These are phyloP conservation scores for Ormyrus rosae DNA, from an alignment of 2,888 invertebrate genomes.

Conservation along the genomic window DNA sequence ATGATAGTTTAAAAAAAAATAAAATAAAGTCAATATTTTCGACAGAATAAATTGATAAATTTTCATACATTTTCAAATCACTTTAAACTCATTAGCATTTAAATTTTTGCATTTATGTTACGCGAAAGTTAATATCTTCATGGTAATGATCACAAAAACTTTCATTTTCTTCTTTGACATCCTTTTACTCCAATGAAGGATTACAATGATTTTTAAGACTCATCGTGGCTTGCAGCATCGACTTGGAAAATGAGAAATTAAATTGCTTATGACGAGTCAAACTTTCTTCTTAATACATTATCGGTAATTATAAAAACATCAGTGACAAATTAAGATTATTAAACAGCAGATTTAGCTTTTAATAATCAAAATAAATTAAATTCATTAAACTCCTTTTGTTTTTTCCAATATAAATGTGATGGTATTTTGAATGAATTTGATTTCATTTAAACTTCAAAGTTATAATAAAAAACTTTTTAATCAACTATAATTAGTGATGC, in stretches of 20 bases:
- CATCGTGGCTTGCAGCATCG: conserved; percentile 32
- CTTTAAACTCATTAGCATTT: conserved; percentile 11
- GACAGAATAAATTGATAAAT: neutral
- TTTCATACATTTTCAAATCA: neutral
- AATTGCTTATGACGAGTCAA: conserved; percentile 33
- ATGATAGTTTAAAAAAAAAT: neutral
- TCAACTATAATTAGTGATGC: too few relatives aligned
- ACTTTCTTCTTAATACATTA: conserved; percentile 44
- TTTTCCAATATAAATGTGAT: conserved; percentile 16
- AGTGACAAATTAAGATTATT: conserved; percentile 11
- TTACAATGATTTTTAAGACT: conserved; percentile 42
- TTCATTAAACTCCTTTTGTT: neutral
- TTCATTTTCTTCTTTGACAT: conserved; percentile 44
- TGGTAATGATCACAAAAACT: conserved; percentile 30
- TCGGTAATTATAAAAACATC: conserved; percentile 41
- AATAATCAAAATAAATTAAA: neutral
- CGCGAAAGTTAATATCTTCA: conserved; percentile 26
- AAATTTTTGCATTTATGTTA: conserved; percentile 7
- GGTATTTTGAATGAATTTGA: neutral
- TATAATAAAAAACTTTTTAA: too few relatives aligned
- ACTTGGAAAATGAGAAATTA: conserved; percentile 48
- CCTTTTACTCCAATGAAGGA: conserved; percentile 38
- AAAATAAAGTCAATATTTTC: neutral
- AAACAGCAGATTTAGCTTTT: neutral
- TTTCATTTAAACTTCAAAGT: too few relatives aligned